Evolutionary conservation across 2,797 vertebrate species (phyloP), one percentile per base, ranked within the genome.

Genomic region (Xiphophorus birchmanni): DNA sequence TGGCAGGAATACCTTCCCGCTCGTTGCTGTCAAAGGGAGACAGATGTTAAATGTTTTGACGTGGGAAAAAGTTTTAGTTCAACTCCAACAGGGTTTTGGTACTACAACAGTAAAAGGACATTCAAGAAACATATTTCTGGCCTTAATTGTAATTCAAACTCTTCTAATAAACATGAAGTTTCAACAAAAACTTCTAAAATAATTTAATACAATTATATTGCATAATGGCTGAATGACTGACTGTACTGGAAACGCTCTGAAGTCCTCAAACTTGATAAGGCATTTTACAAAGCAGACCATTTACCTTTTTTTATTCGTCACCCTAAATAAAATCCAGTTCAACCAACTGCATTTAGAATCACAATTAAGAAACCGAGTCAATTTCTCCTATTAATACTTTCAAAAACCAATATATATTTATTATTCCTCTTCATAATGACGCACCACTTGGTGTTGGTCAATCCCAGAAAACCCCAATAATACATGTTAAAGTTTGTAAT

Each of bases 1-100:
- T 96, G 75, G 97, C 98, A 23, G 98, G 97, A 82, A 99, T 98
- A 4, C 98, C 98, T 88, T 99, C 97, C 0, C 97, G 96, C 82
- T 99, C 98, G 0, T 99, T 99, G 73, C 98, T 97, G 23, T 40
- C 8, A 78, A 26, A 76, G 29, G 13, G 35, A 9, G 81, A 72
- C 78, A 11, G 76, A 5, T 18, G 26, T 54, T 35, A 75, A 35
- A 18, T 1, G n/a, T 3, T 15, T 4, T 8, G 0, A 1, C 29
- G 8, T 35, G 65, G 9, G 7, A 71, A 5, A 69, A 78, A 37
- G n/a, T 5, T 35, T 13, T 0, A 13, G 40, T 44, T 71, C 13
- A 26, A n/a, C 6, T 13, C 56, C 32, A 21, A 67, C 13, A n/a
- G 10, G 18, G 50, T 52, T 67, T 69, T 42, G 7, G 3, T 42